Conservation (phyloP, 2,888 invertebrate species). For the Cheilosia urbana region DNA sequence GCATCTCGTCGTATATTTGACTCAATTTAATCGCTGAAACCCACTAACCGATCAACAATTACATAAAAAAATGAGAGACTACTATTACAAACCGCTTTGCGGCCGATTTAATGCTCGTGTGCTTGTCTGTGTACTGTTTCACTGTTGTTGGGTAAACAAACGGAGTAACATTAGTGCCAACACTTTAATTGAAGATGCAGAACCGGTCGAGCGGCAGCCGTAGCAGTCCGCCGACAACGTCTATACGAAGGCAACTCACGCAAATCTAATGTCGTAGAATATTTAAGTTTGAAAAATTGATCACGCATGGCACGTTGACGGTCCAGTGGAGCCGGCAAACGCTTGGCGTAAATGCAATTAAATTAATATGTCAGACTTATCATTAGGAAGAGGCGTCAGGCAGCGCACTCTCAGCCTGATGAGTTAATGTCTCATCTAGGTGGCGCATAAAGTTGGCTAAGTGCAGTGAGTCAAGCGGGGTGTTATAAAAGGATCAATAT, state of each 20-base stretch:
- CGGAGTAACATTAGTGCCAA: constrained; percentile 66
- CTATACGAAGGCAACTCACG: constrained; percentile 40
- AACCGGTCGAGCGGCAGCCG: constrained; percentile 59
- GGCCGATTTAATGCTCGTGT: background rate
- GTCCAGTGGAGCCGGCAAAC: constrained; percentile 4
- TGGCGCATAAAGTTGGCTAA: constrained; percentile 40
- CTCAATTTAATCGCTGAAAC: constrained; percentile 64
- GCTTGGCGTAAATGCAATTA: constrained; percentile 69
- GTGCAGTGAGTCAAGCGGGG: constrained; percentile 37
- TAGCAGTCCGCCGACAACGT: background rate
- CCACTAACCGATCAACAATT: constrained; percentile 61
- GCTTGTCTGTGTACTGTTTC: background rate
- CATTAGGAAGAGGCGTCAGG: constrained; percentile 59
- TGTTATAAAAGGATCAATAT: no score
- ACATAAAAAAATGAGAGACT: constrained; percentile 39
- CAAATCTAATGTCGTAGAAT: constrained; percentile 66
- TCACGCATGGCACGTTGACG: constrained; percentile 48
- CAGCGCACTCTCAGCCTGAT: constrained; percentile 43
- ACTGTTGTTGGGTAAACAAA: constrained; percentile 58
- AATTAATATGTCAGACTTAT: constrained; percentile 71
- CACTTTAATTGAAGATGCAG: constrained; percentile 71
- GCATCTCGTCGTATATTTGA: constrained; percentile 55
- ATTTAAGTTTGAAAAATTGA: constrained; percentile 64
- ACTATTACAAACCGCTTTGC: constrained; percentile 36
- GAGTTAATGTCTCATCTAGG: constrained; percentile 58